A percentile compares a stretch with the other conserved stretches of the same genome.
These are phyloP conservation scores for Adelges cooleyi DNA, from an alignment of 1,140 invertebrate species.

Conservation along the genomic window DNA sequence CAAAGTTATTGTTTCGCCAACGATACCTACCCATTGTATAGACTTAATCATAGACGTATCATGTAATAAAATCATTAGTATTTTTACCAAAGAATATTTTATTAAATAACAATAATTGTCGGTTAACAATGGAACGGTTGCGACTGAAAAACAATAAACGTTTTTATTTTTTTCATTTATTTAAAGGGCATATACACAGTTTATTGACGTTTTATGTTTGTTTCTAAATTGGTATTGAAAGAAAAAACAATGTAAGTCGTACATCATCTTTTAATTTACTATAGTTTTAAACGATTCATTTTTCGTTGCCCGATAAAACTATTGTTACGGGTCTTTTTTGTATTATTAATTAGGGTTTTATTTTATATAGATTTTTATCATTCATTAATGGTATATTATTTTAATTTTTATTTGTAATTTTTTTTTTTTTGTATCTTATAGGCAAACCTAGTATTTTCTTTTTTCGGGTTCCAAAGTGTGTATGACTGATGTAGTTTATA, in stretches of 20 bases:
- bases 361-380: conserved; percentile 3
- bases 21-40: too few species aligned
- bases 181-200: too few species aligned
- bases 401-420: not conserved
- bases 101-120: too few species aligned
- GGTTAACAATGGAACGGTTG: too few species aligned
- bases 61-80: not conserved
- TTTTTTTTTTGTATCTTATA: not conserved
- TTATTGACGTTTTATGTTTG: too few species aligned
- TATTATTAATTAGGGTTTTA: conserved; percentile 19
- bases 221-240: too few species aligned
- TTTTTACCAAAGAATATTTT: too few species aligned
- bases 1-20: too few species aligned
- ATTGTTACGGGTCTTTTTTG: conserved; percentile 11
- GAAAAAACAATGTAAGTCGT: too few species aligned
- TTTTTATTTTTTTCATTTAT: too few species aligned
- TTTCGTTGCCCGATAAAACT: not conserved
- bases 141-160: too few species aligned
- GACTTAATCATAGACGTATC: conserved; percentile 5
- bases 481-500: conserved; percentile 27
- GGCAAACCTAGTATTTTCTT: conserved; percentile 16
- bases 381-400: not conserved
- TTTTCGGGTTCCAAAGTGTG: conserved; percentile 17
- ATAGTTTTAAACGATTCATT: not conserved
- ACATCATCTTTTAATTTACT: not conserved